These are phyloP conservation scores for Otolemur garnettii DNA, from an alignment of 2,113 vertebrate species.

Conservation along the genomic window DNA sequence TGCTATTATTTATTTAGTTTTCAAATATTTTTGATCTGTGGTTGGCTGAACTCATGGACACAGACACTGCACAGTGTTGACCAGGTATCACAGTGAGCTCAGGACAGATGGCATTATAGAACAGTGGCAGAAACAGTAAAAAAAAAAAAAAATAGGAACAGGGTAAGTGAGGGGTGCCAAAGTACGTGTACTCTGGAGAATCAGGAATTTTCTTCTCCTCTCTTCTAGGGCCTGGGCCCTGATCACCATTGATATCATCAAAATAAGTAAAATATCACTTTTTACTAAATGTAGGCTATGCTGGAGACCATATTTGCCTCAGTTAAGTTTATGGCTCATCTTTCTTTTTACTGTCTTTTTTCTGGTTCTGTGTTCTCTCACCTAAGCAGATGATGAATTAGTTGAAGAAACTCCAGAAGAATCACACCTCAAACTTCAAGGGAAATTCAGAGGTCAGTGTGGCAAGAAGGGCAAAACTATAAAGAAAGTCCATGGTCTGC, in stretches of 20 bases:
- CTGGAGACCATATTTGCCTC: neutral
- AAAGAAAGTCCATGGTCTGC: neutral
- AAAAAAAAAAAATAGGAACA: neutral
- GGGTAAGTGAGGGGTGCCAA: neutral
- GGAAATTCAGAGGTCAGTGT: neutral
- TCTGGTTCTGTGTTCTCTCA: neutral
- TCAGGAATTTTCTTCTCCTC: neutral
- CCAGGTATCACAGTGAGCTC: neutral
- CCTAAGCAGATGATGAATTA: neutral
- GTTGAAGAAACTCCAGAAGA: fast-evolving
- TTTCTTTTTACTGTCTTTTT: neutral
- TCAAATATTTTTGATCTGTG: neutral
- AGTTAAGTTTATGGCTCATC: neutral
- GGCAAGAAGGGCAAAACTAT: neutral
- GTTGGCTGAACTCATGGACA: neutral
- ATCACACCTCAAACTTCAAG: neutral
- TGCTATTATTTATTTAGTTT: neutral
- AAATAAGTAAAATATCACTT: neutral
- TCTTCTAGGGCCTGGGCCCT: neutral
- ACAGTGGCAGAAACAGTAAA: neutral
- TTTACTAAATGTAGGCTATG: neutral
- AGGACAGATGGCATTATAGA: neutral
- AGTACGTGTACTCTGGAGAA: neutral
- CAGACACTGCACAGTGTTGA: no score
- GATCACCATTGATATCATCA: neutral